Conservation (phyloP, 2,113 vertebrate species). For the Peromyscus maniculatus region DNA sequence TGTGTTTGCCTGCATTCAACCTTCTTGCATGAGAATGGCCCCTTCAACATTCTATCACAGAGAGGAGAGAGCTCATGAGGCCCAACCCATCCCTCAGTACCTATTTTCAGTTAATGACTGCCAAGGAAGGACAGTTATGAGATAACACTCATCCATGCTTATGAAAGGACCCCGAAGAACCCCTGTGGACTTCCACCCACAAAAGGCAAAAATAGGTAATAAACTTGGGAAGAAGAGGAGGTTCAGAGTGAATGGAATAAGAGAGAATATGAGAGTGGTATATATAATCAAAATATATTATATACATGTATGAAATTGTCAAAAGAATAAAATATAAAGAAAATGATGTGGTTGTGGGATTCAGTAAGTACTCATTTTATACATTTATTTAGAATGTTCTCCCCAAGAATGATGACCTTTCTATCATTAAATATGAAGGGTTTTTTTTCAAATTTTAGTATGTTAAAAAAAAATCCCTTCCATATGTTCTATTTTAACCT, state of each 20-base stretch:
- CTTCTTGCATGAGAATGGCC: not conserved
- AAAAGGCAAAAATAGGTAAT: not conserved
- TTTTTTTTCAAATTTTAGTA: not conserved
- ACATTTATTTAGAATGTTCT: not conserved
- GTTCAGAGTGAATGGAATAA: not conserved
- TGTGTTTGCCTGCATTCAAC: not conserved
- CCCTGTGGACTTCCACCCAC: not conserved
- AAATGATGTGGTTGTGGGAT: not conserved
- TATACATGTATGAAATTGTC: not conserved
- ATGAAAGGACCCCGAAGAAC: not conserved
- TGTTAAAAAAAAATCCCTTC: slow-evolving; percentile 16
- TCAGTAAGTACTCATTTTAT: slow-evolving; percentile 30
- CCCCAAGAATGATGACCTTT: not conserved
- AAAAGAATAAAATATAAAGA: not conserved
- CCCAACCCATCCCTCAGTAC: not conserved
- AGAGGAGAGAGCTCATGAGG: not conserved
- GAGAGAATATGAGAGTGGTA: no score
- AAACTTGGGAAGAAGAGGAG: not conserved
- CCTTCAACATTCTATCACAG: not conserved
- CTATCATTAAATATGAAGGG: not conserved
- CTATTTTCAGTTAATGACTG: not conserved
- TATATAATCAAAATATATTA: not conserved
- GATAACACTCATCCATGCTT: no score
- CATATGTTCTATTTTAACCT: not conserved
- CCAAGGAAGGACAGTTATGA: not conserved